A percentile compares a stretch with the other conserved stretches of the same genome.
These are phyloP conservation scores for Tineola bisselliella DNA, from an alignment of 2,888 invertebrate species.

Conservation along the genomic window DNA sequence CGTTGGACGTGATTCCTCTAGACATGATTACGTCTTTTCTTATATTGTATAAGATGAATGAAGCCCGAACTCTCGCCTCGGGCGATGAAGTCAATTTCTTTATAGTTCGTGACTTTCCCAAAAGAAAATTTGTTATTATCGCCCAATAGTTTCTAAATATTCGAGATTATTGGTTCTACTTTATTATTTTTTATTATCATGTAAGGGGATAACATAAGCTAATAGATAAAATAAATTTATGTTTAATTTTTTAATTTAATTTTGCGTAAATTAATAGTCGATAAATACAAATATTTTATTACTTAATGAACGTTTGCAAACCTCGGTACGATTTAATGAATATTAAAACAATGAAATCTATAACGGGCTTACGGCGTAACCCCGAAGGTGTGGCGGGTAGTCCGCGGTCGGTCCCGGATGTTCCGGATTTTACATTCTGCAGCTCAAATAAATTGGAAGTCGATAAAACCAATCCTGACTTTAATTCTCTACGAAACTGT, in stretches of 20 bases:
- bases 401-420: constrained; percentile 35
- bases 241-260: background rate
- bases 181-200: background rate
- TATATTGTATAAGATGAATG: constrained; percentile 55
- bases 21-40: constrained; percentile 59
- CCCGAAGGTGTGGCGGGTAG: constrained; percentile 20
- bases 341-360: constrained; percentile 45
- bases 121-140: constrained; percentile 22
- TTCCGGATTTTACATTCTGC: constrained; percentile 40
- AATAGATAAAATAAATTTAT: background rate
- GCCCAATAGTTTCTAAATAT: background rate
- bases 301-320: background rate
- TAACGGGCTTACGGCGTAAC: constrained; percentile 40
- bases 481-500: constrained; percentile 30
- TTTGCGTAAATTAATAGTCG: background rate
- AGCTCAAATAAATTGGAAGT: constrained; percentile 44
- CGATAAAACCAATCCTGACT: constrained; percentile 43
- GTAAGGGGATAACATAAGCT: background rate
- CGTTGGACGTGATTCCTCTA: constrained; percentile 55
- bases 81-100: constrained; percentile 46
- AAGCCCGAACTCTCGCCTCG: constrained; percentile 26
- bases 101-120: constrained; percentile 34
- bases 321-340: constrained; percentile 14
- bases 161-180: background rate
- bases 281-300: background rate